Evolutionary conservation across 2,797 vertebrate species (phyloP).

Genomic region (Corythornis leucogaster): DNA sequence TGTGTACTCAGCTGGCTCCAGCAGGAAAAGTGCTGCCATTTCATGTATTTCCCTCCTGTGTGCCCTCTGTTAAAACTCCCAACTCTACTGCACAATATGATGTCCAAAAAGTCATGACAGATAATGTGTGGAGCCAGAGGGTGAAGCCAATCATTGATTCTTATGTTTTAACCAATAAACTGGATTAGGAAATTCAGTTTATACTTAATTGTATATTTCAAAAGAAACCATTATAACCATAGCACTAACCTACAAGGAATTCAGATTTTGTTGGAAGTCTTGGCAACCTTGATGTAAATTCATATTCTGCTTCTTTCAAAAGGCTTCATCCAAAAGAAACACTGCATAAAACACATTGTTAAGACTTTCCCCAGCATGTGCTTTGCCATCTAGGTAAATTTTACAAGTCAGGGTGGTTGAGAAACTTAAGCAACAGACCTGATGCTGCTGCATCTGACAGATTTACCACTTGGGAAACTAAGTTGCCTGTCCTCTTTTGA

Average conservation of each 20-base stretch:
- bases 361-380: neutral
- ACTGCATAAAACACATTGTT: neutral
- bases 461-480: neutral
- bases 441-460: neutral
- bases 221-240: neutral
- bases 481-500: neutral
- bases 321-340: constrained; percentile 17
- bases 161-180: neutral
- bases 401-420: neutral
- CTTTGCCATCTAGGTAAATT: constrained; percentile 5
- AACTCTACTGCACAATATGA: neutral
- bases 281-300: constrained; percentile 4
- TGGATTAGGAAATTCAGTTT: constrained; percentile 30
- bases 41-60: neutral
- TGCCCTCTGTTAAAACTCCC: neutral
- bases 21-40: neutral
- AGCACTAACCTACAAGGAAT: neutral
- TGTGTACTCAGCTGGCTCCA: neutral
- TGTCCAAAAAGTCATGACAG: neutral
- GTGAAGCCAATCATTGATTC: neutral
- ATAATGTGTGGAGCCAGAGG: constrained; percentile 20
- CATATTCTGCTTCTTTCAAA: neutral
- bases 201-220: neutral
- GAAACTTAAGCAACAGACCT: neutral
- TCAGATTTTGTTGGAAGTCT: neutral